A percentile compares a stretch with the other conserved stretches of the same genome.
Conservation (phyloP, 2,888 invertebrate species). For the Ectemnius lituratus region DNA sequence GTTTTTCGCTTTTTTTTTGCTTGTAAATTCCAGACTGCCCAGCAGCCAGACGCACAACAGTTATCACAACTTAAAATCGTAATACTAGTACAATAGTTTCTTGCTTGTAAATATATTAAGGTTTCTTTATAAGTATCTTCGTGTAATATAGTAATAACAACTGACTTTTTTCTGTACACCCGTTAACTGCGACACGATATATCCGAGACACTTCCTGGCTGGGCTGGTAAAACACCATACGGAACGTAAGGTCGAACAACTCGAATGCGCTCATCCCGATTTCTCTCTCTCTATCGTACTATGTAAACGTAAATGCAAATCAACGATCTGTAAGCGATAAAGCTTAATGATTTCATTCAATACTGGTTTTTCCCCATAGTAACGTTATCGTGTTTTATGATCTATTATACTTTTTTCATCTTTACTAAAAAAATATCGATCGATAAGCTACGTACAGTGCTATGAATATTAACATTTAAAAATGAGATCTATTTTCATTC, state of each 20-base stretch:
- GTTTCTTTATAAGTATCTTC: constrained; percentile 75
- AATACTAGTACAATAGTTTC: constrained; percentile 70
- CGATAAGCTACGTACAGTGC: constrained; percentile 66
- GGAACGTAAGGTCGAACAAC: constrained; percentile 81
- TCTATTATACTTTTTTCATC: constrained; percentile 41
- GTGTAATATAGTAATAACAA: constrained; percentile 71
- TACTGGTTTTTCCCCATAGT: constrained; percentile 43
- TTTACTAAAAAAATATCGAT: constrained; percentile 70
- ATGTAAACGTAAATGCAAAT: constrained; percentile 61
- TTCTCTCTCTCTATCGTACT: constrained; percentile 43
- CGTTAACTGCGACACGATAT: constrained; percentile 64
- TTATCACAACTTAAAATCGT: constrained; percentile 72
- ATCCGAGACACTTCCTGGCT: constrained; percentile 61
- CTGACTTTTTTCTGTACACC: constrained; percentile 58
- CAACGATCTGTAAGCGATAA: constrained; percentile 46
- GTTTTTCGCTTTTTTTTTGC: constrained; percentile 38
- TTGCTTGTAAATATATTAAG: constrained; percentile 73
- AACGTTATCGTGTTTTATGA: constrained; percentile 46
- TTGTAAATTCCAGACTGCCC: constrained; percentile 74
- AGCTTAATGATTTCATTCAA: constrained; percentile 42
- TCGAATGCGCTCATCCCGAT: constrained; percentile 69
- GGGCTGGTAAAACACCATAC: constrained; percentile 81
- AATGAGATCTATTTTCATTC: constrained; percentile 64
- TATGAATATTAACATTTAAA: constrained; percentile 66
- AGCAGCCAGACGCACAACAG: constrained; percentile 73